phyloP scores from a whole-genome alignment of 2,113 vertebrate species.

The Phocoena sinus region DNA sequence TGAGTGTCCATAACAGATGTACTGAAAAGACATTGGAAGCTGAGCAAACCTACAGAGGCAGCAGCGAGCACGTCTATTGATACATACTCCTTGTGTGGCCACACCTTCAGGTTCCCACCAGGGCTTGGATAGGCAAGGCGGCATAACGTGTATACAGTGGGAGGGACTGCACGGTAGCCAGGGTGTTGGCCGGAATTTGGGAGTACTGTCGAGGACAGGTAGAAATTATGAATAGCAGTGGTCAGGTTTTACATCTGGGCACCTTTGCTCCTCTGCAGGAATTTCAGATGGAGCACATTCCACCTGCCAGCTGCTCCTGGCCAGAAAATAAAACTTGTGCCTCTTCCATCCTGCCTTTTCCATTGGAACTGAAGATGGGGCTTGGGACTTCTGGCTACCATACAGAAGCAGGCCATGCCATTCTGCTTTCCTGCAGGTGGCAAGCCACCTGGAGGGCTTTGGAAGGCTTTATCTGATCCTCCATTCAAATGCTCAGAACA shows the following conservation, averaged over 20 bases:
- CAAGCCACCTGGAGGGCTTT: background rate
- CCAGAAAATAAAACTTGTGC: background rate
- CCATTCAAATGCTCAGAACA: constrained; percentile 15
- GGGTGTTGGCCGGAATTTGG: background rate
- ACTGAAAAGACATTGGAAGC: background rate
- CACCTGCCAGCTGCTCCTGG: background rate
- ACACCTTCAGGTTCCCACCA: background rate
- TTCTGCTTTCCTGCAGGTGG: background rate
- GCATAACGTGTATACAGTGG: background rate
- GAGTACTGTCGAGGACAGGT: background rate
- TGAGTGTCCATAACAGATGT: background rate
- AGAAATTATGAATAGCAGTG: background rate
- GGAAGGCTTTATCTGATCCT: constrained; percentile 26
- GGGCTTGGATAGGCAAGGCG: background rate
- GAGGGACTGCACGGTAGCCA: background rate
- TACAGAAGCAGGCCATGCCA: background rate
- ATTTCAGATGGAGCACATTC: background rate
- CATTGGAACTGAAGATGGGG: background rate
- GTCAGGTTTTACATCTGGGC: background rate
- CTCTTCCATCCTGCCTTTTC: background rate
- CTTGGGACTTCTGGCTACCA: background rate
- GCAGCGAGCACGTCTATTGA: background rate
- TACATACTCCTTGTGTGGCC: background rate
- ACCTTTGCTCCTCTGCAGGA: background rate
- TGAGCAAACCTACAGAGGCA: background rate